Evolutionary conservation across 2,113 vertebrate genomes (phyloP), one percentile per base, ranked within the genome.

Genomic region (Physeter macrocephalus): DNA sequence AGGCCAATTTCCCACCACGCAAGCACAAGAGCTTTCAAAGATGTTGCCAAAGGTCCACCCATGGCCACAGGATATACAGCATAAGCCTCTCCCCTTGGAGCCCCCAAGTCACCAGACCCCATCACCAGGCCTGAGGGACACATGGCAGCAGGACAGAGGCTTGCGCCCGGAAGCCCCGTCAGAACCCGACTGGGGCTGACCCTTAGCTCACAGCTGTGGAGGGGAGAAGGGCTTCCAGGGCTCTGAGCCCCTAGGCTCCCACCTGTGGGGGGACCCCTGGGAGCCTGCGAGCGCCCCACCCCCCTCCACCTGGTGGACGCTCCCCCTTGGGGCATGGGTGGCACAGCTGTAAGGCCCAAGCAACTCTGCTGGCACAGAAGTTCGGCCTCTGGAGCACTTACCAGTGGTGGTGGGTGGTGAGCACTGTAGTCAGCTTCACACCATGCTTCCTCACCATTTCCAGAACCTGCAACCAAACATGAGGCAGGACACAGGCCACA

Each of bases 391-490:
- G 23, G 77, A 31, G 0, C 36, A 75, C 95, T 98, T 98, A 99
- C 99, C 99, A 99, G 98, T 99, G 99, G 98, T 99, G 99, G 97
- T 99, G 99, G 1, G 99, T 99, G 52, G 99, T 99, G 96, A 99
- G 98, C 85, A 99, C 98, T 0, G 99, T 99, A 66, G 99, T 99
- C 95, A 99, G 99, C 98, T 98, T 99, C 91, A 99, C 99, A 0
- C 99, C 99, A 0, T 99, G 99, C 97, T 99, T 99, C 86, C 98
- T 99, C 90, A 99, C 99, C 0, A 99, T 99, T 46, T 99, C 99
- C 91, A 99, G 77, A 84, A 99, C 99, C 99, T 99, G 98, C n/a
- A 96, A 59, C 12, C 91, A 64, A 61, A 86, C 1, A 5, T 27
- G 95, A 61, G 14, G 39, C 69, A 97, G 43, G 64, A 90, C 3